These are phyloP conservation scores for Uloborus diversus DNA, from an alignment of 1,140 invertebrate species.

Conservation along the genomic window DNA sequence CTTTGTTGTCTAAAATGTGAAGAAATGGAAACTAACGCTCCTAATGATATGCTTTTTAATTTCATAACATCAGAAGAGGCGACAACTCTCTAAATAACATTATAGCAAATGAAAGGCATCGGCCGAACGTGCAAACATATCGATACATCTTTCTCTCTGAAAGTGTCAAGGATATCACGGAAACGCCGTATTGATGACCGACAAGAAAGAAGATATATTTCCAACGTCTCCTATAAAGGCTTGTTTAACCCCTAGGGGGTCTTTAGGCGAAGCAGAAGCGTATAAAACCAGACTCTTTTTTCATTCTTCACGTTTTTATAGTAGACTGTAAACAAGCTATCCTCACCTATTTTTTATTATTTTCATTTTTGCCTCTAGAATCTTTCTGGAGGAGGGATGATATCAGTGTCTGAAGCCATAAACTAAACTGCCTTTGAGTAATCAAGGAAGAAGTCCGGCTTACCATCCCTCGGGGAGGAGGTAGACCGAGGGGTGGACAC, in stretches of 20 bases:
- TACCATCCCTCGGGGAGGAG: slow-evolving; percentile 26
- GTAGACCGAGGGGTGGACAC: not conserved
- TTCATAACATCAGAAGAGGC: no score
- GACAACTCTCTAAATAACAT: not conserved
- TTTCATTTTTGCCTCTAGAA: no score
- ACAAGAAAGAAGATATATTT: slow-evolving; percentile 18
- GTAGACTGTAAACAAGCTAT: slow-evolving; percentile 54
- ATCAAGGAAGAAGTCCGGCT: slow-evolving; percentile 46
- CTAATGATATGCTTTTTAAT: no score
- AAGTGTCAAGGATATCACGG: no score
- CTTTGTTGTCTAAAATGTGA: no score
- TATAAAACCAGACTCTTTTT: slow-evolving; percentile 49
- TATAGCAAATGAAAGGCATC: not conserved
- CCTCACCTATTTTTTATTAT: slow-evolving; percentile 51
- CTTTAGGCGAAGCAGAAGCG: slow-evolving; percentile 41
- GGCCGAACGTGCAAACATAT: not conserved
- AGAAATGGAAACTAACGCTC: no score
- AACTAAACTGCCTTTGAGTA: slow-evolving; percentile 54
- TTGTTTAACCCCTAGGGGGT: slow-evolving; percentile 34
- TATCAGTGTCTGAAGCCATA: slow-evolving; percentile 49
- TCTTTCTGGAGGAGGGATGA: slow-evolving; percentile 22
- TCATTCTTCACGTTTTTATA: slow-evolving; percentile 53
- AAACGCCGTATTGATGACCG: no score
- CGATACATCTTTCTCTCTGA: not conserved
- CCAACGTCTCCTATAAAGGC: slow-evolving; percentile 22